Evolutionary conservation across 2,888 invertebrate genomes (phyloP), one percentile per base, ranked within the genome.

Genomic region (Limnephilus marmoratus): DNA sequence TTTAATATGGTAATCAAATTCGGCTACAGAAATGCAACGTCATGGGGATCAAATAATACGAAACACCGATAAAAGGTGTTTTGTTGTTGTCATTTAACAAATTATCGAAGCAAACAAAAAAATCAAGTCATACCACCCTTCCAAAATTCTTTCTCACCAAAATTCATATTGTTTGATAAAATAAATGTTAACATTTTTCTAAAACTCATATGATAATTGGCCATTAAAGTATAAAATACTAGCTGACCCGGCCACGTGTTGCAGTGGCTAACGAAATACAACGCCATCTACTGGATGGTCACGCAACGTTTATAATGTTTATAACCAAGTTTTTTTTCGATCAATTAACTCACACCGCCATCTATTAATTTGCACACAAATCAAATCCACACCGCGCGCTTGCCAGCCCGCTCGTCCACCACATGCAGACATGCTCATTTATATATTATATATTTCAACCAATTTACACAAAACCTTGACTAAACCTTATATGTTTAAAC

Each of bases 1-100:
- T 87, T 87, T 86, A 87, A 87, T 34, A 68, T 53, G 29, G 29
- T 87, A 53, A 53, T 85, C 85, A 85, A 41, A 41, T 34, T 87
- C n/a, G n/a, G 11, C 29, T 41, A n/a, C n/a, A n/a, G 45, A 86
- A 86, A n/a, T 86, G 86, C 86, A 24, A 45, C 12, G 86, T 86
- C 86, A 86, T 1, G 2, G 86, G 41, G 41, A 0, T 45, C 86
- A 86, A 86, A 86, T 41, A 45, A 45, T 29, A 45, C 83, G 83
- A 18, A 83, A 83, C 7, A 68, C 68, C 68, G 68, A 68, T 68
- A n/a, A 68, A 68, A 68, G 24, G 24, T 68, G 68, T 68, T 68
- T 68, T 68, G 45, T 68, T n/a, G 68, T 68, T 68, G 68, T 68
- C 68, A 68, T 68, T 68, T 68, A 68, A 68, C 68, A 68, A 68